Evolutionary conservation across 1,140 invertebrate species (phyloP), one percentile per base, ranked within the genome.

Genomic region (Pachyrhynchus sulphureomaculatus): DNA sequence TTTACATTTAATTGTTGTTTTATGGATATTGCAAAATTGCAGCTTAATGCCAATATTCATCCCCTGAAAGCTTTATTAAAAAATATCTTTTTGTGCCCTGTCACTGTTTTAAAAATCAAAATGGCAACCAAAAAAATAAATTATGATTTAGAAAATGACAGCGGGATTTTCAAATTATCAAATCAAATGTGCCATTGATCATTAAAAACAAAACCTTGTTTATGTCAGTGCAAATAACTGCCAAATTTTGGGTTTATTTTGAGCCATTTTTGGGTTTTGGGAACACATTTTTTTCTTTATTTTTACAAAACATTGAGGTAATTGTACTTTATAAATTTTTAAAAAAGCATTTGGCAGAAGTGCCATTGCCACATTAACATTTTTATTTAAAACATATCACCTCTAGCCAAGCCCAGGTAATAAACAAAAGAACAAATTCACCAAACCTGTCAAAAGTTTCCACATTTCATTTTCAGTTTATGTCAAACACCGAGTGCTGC

Each of bases 281-380:
- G 12, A 29, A 29, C 12, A 29, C 8, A 2, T 29, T 6, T 29
- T 6, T 29, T n/a, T n/a, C n/a, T n/a, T n/a, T n/a, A n/a, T n/a
- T 77, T 81, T 86, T 21, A 87, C 85, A 64, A 86, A 89, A 60
- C 87, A 92, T 73, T 92, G 95, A 80, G 94, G 94, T 18, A 78
- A 84, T 33, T 84, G 87, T 68, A 94, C 95, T 21, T 95, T 96
- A 59, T 83, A 86, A 66, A 86, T 87, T 5, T 82, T 96, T 59
- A 96, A 96, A 78, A 93, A 94, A 17, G 85, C 92, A 60, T 71
- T 67, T 57, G 74, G 67, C 34, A 71, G 67, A 72, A 75, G 65
- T 65, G 12, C n/a, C n/a, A n/a, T 10, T 1, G 5, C 26, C 26
- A 29, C 12, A 9, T 29, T 29, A 29, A 1, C 12, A 9, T 29